Base-by-base conservation (phyloP, 2,797 vertebrate genomes). In the Cyclopterus lumpus region DNA sequence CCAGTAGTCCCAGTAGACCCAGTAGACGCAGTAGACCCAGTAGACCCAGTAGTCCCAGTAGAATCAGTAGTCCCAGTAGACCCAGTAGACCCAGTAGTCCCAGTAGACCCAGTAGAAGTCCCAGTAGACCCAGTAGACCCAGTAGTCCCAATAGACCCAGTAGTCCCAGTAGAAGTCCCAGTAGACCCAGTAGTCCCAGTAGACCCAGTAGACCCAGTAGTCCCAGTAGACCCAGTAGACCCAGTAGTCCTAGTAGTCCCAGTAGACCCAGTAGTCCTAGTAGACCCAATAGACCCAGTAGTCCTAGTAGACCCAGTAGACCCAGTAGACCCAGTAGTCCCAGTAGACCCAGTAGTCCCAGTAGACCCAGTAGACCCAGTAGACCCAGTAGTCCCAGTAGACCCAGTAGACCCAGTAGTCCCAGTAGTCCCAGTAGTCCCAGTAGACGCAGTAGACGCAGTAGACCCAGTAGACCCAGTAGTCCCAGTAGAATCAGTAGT, bases 331-430 rank as follows among this genome's bases (percentile, higher is more conserved):
- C n/a, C n/a, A n/a, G n/a, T n/a, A n/a, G n/a, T n/a, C n/a, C n/a
- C n/a, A n/a, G n/a, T n/a, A n/a, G n/a, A n/a, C 26, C 6, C 65
- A 62, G 66, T 73, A 49, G 53, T 61, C 61, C 36, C n/a, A n/a
- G 15, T 68, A 26, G 38, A n/a, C n/a, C n/a, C 26, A 26, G 26
- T 28, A 28, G n/a, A 26, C 26, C 26, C 26, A 28, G 26, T 26
- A 4, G 26, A 28, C 26, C 6, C 65, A 62, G 66, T 73, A 49
- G 53, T 61, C 61, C 36, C 26, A 26, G 26, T 28, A 28, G n/a
- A 26, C 26, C 26, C 26, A 28, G 26, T 26, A 4, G 26, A 28
- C 26, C n/a, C n/a, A n/a, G n/a, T n/a, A n/a, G n/a, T n/a, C n/a
- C n/a, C n/a, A n/a, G n/a, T n/a, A n/a, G n/a, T n/a, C 26, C 6